Conservation (phyloP, 2,113 vertebrate species). For the Pedionomus torquatus region DNA sequence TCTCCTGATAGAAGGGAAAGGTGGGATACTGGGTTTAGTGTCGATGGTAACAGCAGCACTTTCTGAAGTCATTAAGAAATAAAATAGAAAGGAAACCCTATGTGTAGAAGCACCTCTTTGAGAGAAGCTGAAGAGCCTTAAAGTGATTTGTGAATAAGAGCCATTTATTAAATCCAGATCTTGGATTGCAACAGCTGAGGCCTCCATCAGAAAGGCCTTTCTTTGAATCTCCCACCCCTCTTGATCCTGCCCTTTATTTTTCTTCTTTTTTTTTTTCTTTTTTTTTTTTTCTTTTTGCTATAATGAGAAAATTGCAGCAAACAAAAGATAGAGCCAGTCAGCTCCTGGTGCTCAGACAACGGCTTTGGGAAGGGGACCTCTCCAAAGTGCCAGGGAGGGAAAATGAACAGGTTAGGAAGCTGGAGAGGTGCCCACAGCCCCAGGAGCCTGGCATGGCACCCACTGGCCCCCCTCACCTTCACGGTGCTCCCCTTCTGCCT, state of each 20-base stretch:
- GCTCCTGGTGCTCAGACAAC: not conserved
- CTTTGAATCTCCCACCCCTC: constrained; percentile 55
- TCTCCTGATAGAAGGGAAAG: constrained; percentile 39
- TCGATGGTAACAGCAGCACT: constrained; percentile 46
- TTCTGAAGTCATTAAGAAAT: constrained; percentile 62
- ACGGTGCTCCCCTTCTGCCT: not conserved
- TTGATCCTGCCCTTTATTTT: constrained; percentile 29
- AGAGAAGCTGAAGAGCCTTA: constrained; percentile 92
- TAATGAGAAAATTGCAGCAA: constrained; percentile 48
- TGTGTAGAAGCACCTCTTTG: constrained; percentile 78
- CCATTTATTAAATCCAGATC: constrained; percentile 88
- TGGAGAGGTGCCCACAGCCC: not conserved
- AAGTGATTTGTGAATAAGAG: constrained; percentile 92
- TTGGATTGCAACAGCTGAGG: constrained; percentile 74
- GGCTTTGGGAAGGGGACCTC: constrained; percentile 12
- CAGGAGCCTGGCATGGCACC: not conserved
- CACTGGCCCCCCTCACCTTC: not conserved
- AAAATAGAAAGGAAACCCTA: constrained; percentile 65
- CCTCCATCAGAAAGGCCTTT: constrained; percentile 72
- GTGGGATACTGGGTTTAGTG: constrained; percentile 43
- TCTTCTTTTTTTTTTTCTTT: constrained; percentile 13
- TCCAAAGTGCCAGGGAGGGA: not conserved
- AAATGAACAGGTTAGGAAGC: not conserved
- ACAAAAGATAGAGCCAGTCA: constrained; percentile 16
- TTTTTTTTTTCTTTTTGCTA: constrained; percentile 30